Evolutionary conservation across 2,888 invertebrate species (phyloP).

Genomic region (Megaustenia siamemsis): DNA sequence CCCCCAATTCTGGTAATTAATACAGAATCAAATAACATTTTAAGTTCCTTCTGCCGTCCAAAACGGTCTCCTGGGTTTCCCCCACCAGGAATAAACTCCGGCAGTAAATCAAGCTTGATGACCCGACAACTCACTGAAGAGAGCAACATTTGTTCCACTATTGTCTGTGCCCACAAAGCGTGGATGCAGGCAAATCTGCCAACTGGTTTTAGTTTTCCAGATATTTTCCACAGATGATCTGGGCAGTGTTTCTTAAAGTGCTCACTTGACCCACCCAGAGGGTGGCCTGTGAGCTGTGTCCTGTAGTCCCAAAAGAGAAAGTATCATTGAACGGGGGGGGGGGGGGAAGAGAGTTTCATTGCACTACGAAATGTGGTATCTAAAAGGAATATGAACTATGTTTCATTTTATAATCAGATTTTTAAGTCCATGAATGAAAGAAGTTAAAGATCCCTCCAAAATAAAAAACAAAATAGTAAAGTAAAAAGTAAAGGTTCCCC

Average conservation of each 20-base stretch:
- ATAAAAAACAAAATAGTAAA: too few species aligned
- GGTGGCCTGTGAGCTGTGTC: too few species aligned
- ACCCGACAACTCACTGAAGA: conserved; percentile 27
- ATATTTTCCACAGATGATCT: neutral
- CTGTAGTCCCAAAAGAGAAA: too few species aligned
- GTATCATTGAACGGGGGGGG: too few species aligned
- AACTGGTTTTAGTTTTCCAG: neutral
- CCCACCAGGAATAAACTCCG: neutral
- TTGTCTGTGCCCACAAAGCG: conserved; percentile 4
- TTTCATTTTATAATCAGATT: too few species aligned
- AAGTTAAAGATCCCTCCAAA: too few species aligned
- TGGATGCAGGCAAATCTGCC: neutral
- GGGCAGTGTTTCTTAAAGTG: neutral
- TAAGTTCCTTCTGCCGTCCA: neutral
- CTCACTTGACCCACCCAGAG: neutral
- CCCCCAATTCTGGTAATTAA: conserved; percentile 23
- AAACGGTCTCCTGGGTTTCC: neutral
- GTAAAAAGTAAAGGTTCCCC: too few species aligned
- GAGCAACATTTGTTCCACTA: conserved; percentile 33
- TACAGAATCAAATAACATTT: conserved; percentile 32
- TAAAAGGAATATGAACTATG: too few species aligned
- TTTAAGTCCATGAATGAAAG: too few species aligned
- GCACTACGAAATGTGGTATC: too few species aligned
- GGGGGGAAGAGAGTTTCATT: too few species aligned
- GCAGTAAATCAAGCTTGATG: conserved; percentile 29